Evolutionary conservation across 1,140 invertebrate genomes (phyloP).

Genomic region (Xylocopa sonorina): DNA sequence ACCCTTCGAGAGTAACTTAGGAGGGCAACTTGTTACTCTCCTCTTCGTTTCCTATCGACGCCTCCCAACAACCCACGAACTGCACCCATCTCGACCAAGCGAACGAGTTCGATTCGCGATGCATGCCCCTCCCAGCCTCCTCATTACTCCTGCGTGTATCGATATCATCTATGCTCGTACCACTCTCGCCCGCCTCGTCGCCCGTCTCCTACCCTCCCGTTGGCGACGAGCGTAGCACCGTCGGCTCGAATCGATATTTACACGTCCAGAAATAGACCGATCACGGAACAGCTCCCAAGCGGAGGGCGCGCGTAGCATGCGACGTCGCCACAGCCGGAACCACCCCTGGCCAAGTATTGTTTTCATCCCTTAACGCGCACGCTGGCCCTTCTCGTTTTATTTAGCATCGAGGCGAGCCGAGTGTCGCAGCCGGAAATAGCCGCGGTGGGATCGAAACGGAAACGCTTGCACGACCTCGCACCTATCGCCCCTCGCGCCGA

Average conservation of each 20-base stretch:
- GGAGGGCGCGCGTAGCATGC: conserved; percentile 49
- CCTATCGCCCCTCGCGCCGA: neutral
- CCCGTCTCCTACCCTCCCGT: neutral
- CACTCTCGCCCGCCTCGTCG: neutral
- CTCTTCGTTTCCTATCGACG: no score
- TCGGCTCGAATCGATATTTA: conserved; percentile 74
- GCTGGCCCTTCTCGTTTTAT: conserved; percentile 16
- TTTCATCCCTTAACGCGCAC: conserved; percentile 26
- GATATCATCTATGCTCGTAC: conserved; percentile 23
- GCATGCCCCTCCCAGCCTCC: neutral
- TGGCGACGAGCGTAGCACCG: conserved; percentile 37
- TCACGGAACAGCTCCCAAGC: conserved; percentile 50
- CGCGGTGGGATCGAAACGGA: conserved; percentile 6
- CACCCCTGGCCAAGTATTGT: conserved; percentile 42
- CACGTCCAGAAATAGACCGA: conserved; percentile 75
- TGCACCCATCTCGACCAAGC: no score
- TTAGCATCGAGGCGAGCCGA: conserved; percentile 1
- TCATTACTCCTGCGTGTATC: conserved; percentile 5
- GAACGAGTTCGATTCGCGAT: neutral
- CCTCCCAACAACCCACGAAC: no score
- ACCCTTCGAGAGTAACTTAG: no score
- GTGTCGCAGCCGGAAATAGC: conserved; percentile 28
- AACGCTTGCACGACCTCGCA: conserved; percentile 31
- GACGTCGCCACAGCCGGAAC: conserved; percentile 37
- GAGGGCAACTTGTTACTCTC: no score